These are phyloP conservation scores for Exocentrus adspersus DNA, from an alignment of 2,888 invertebrate genomes.

Conservation along the genomic window DNA sequence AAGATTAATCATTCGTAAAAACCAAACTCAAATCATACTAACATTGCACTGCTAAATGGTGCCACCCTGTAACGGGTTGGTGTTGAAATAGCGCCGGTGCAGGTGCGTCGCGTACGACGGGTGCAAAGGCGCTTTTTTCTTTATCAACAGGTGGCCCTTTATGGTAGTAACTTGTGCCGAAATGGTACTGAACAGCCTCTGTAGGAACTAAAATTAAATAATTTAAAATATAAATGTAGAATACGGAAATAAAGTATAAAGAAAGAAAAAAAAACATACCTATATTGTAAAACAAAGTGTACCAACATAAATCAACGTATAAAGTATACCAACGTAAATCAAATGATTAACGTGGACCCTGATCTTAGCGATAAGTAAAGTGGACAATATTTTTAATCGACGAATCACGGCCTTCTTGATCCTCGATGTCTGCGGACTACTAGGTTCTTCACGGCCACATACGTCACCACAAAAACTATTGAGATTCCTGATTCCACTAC, in stretches of 20 bases:
- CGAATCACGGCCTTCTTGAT: no score
- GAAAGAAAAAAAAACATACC: constrained; percentile 29
- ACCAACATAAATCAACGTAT: no score
- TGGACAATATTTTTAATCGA: no score
- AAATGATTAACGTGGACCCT: no score
- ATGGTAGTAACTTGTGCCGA: constrained; percentile 55
- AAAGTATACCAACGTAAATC: no score
- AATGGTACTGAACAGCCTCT: constrained; percentile 59
- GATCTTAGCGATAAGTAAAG: no score
- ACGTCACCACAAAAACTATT: no score
- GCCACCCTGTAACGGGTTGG: constrained; percentile 68
- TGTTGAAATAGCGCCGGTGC: constrained; percentile 66
- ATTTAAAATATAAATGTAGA: no score
- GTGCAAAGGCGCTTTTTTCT: constrained; percentile 69
- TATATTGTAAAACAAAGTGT: no score
- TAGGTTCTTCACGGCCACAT: no score
- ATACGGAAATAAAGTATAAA: constrained; percentile 18
- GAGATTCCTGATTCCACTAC: no score
- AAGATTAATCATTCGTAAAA: constrained; percentile 38
- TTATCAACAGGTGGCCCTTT: constrained; percentile 54
- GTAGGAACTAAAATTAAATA: constrained; percentile 60
- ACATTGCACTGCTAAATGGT: constrained; percentile 74
- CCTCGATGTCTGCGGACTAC: no score
- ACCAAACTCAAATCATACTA: constrained; percentile 65
- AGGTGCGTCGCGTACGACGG: constrained; percentile 68